phyloP scores from a whole-genome alignment of 2,797 vertebrate species.

The Premnoplex brunnescens region DNA sequence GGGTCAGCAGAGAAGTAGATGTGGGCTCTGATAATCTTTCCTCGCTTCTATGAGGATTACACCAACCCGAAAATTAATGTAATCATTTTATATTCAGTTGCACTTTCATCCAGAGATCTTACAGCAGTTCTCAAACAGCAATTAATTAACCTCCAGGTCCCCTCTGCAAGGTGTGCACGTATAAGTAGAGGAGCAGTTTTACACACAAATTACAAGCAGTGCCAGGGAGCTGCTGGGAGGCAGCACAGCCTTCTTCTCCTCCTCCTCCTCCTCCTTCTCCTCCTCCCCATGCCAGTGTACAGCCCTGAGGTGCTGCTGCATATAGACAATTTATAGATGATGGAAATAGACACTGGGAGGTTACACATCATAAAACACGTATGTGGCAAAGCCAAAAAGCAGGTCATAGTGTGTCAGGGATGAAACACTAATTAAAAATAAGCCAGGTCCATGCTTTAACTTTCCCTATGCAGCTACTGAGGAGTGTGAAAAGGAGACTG shows the following conservation, averaged over 20 bases:
- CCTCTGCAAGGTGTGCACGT: neutral
- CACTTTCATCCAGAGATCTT: neutral
- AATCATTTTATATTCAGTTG: neutral
- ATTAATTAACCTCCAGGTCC: neutral
- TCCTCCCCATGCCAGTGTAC: rapidly evolving
- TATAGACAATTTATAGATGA: neutral
- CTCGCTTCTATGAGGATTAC: neutral
- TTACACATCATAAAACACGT: neutral
- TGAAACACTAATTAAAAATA: neutral
- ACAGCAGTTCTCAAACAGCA: neutral
- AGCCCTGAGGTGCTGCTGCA: neutral
- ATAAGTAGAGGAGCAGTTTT: neutral
- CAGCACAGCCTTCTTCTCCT: neutral
- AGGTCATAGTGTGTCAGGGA: neutral
- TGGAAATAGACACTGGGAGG: neutral
- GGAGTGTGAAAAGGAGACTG: neutral
- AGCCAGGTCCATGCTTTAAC: neutral
- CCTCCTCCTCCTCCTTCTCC: neutral
- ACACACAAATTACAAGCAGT: neutral
- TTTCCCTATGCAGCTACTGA: neutral
- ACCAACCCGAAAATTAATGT: neutral
- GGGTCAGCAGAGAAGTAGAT: neutral
- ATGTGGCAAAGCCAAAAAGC: neutral
- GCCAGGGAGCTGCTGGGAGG: rapidly evolving
- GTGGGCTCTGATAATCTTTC: neutral